Evolutionary conservation across 30 jellyfish, hydroid and myxozoan genomes (phyloP).

Genomic region (Cassiopea andromeda): DNA sequence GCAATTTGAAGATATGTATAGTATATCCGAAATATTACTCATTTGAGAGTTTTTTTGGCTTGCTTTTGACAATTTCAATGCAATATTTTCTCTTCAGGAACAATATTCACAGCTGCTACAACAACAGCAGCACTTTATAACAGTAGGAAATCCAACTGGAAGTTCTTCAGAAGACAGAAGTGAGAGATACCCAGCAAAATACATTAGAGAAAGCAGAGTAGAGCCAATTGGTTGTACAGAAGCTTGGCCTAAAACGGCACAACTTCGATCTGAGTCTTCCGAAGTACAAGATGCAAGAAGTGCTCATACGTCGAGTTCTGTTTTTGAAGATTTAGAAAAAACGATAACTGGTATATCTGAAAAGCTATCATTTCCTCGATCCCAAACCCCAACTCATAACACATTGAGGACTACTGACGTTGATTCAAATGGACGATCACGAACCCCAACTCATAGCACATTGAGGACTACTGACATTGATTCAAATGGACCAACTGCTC

Average conservation of each 20-base stretch:
- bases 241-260: neutral
- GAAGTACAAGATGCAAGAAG: neutral
- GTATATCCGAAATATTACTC: no score
- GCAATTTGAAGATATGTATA: no score
- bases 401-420: neutral
- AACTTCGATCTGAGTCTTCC: neutral
- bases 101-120: slow-evolving; percentile 33
- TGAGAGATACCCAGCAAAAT: neutral
- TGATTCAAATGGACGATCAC: neutral
- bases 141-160: neutral
- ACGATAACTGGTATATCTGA: slow-evolving; percentile 55
- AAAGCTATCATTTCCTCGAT: slow-evolving; percentile 61
- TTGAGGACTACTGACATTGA: neutral
- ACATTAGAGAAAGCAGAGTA: neutral
- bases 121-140: neutral
- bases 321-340: slow-evolving; percentile 55
- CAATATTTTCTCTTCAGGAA: slow-evolving; percentile 17
- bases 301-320: slow-evolving; percentile 3
- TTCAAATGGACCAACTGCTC: neutral
- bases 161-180: neutral
- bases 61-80: no score
- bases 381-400: neutral
- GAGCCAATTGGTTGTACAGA: neutral
- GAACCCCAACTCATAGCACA: neutral
- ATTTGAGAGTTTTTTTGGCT: no score